phyloP scores from a whole-genome alignment of 2,113 vertebrate species.

The Zeus faber region DNA sequence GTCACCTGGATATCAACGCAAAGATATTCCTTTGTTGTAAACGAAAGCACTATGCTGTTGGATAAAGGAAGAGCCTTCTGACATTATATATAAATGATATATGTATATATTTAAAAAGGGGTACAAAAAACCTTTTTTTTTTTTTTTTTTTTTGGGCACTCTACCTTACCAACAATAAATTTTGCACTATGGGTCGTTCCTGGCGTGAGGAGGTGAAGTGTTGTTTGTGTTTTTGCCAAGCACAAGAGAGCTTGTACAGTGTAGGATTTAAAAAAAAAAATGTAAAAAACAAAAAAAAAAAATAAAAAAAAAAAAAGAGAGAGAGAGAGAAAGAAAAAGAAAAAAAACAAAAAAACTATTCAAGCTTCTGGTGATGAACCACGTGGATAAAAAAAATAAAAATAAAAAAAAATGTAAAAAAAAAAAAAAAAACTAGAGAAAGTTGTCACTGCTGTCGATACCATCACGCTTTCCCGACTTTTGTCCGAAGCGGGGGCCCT shows the following conservation, averaged over 20 bases:
- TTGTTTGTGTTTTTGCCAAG: slow-evolving; percentile 73
- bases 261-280: too few species aligned
- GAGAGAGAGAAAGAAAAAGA: too few species aligned
- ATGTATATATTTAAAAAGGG: slow-evolving; percentile 76
- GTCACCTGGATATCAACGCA: slow-evolving; percentile 75
- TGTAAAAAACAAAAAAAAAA: too few species aligned
- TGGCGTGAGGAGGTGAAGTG: slow-evolving; percentile 71
- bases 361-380: slow-evolving; percentile 70
- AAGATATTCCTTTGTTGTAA: slow-evolving; percentile 79
- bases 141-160: slow-evolving; percentile 59
- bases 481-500: slow-evolving; percentile 74
- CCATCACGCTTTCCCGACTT: slow-evolving; percentile 68
- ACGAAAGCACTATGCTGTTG: slow-evolving; percentile 85
- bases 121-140: slow-evolving; percentile 72
- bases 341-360: slow-evolving; percentile 66
- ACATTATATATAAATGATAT: slow-evolving; percentile 81
- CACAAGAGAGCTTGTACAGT: slow-evolving; percentile 76
- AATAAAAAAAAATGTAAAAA: too few species aligned
- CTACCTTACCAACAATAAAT: slow-evolving; percentile 83
- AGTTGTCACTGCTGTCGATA: slow-evolving; percentile 66
- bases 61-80: slow-evolving; percentile 81
- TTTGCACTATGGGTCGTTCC: slow-evolving; percentile 84
- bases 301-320: too few species aligned
- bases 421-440: slow-evolving; percentile 64
- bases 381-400: too few species aligned